Evolutionary conservation across 1,140 invertebrate species (phyloP).

Genomic region (Cyphomyrmex costatus): DNA sequence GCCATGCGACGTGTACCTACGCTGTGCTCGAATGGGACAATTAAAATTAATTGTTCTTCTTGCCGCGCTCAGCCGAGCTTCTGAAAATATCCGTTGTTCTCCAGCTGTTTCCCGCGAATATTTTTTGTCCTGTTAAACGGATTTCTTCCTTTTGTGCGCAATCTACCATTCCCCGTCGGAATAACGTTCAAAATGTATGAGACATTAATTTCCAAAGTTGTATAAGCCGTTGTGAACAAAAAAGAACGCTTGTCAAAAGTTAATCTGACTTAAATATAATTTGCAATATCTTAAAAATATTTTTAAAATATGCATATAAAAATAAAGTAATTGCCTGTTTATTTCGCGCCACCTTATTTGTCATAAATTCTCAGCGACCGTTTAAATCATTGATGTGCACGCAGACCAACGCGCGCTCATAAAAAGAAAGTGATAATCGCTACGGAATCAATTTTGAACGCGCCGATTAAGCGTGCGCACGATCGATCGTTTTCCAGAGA

Average conservation of each 20-base stretch:
- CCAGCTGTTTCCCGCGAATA: slow-evolving; percentile 65
- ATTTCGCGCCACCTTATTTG: background rate
- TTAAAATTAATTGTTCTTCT: slow-evolving; percentile 84
- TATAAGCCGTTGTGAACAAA: background rate
- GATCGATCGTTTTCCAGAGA: slow-evolving; percentile 35
- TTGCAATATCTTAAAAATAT: background rate
- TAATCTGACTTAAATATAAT: background rate
- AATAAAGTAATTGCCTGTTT: background rate
- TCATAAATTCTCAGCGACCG: slow-evolving; percentile 27
- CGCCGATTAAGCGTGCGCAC: slow-evolving; percentile 51
- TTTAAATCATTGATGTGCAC: slow-evolving; percentile 41
- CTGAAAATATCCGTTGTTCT: slow-evolving; percentile 69
- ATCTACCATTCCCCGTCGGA: background rate
- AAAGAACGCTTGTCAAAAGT: background rate
- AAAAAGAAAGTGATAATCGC: slow-evolving; percentile 59
- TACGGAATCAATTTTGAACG: slow-evolving; percentile 46
- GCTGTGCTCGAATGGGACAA: slow-evolving; percentile 76
- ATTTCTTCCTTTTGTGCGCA: background rate
- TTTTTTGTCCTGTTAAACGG: slow-evolving; percentile 40
- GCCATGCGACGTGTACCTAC: slow-evolving; percentile 76
- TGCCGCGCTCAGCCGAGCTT: slow-evolving; percentile 64
- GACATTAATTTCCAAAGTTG: background rate
- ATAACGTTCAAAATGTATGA: background rate
- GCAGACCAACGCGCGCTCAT: background rate
- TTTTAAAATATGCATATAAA: slow-evolving; percentile 2